Evolutionary conservation across 2,888 invertebrate genomes (phyloP).

Genomic region (Bugula neritina): DNA sequence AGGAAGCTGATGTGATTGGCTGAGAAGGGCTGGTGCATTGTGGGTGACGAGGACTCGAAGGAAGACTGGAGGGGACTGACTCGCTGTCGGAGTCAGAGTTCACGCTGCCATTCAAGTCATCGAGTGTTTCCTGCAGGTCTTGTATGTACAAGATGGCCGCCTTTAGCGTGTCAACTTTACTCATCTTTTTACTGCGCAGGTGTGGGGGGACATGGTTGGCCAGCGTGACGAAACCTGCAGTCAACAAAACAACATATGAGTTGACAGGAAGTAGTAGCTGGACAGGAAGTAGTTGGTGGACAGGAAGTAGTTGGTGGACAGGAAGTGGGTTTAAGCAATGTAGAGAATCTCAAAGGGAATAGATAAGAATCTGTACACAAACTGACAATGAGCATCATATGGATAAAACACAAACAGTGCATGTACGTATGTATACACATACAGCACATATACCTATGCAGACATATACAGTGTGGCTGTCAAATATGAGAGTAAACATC

Average conservation of each 20-base stretch:
- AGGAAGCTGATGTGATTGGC: neutral
- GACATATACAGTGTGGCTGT: too few species aligned
- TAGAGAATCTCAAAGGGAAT: too few species aligned
- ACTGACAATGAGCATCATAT: too few species aligned
- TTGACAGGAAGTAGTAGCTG: neutral
- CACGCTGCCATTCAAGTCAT: neutral
- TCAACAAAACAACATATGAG: neutral
- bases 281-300: too few species aligned
- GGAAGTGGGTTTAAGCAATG: too few species aligned
- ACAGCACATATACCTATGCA: too few species aligned
- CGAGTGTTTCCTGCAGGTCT: conserved; percentile 25
- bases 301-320: too few species aligned
- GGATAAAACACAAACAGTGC: too few species aligned
- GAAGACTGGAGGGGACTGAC: neutral
- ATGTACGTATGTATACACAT: too few species aligned
- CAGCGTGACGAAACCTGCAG: conserved; percentile 23
- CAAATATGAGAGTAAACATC: too few species aligned
- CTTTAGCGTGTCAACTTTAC: conserved; percentile 29
- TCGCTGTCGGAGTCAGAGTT: conserved; percentile 1
- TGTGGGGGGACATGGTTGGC: conserved; percentile 22
- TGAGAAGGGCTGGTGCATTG: neutral
- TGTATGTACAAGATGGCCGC: conserved; percentile 27
- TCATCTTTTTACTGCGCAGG: conserved; percentile 27
- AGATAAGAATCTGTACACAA: too few species aligned
- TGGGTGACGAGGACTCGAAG: neutral